phyloP scores from a whole-genome alignment of 1,140 invertebrate genomes.

The Marisa cornuarietis region DNA sequence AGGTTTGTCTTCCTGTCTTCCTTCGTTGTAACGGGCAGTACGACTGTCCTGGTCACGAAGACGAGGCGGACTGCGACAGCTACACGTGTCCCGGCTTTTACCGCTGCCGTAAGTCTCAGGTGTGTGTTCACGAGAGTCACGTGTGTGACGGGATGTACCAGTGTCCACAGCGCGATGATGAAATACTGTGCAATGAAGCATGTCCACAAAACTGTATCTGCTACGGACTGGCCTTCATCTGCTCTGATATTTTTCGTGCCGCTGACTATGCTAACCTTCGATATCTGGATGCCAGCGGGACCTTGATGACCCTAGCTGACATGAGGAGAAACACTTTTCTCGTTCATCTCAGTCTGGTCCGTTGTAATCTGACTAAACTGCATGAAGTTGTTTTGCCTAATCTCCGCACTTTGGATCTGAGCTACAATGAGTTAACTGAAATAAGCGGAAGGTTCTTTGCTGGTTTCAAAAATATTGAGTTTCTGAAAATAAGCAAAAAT shows the following conservation, averaged over 20 bases:
- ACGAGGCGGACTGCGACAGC: neutral
- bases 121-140: slow-evolving; percentile 1
- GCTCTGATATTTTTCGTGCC: neutral
- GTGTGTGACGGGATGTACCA: slow-evolving; percentile 13
- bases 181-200: neutral
- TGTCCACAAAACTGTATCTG: slow-evolving; percentile 8
- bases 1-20: slow-evolving; percentile 6
- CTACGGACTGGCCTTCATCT: slow-evolving; percentile 3
- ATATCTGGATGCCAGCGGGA: slow-evolving; percentile 1
- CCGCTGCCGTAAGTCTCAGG: slow-evolving; percentile 1
- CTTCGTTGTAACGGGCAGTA: slow-evolving; percentile 1
- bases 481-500: neutral
- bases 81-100: slow-evolving; percentile 12
- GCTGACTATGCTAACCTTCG: neutral
- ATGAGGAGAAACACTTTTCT: neutral
- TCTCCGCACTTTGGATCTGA: neutral
- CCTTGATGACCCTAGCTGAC: neutral
- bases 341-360: slow-evolving; percentile 4
- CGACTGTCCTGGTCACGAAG: slow-evolving; percentile 11
- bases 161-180: slow-evolving; percentile 8
- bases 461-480: neutral
- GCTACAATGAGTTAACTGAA: neutral
- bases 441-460: neutral
- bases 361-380: neutral
- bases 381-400: neutral